Percentiles rank a stretch among this genome's conserved stretches.
Conservation (phyloP, 30 jellyfish, hydroid and myxozoan species). For the Aurelia coerulea region DNA sequence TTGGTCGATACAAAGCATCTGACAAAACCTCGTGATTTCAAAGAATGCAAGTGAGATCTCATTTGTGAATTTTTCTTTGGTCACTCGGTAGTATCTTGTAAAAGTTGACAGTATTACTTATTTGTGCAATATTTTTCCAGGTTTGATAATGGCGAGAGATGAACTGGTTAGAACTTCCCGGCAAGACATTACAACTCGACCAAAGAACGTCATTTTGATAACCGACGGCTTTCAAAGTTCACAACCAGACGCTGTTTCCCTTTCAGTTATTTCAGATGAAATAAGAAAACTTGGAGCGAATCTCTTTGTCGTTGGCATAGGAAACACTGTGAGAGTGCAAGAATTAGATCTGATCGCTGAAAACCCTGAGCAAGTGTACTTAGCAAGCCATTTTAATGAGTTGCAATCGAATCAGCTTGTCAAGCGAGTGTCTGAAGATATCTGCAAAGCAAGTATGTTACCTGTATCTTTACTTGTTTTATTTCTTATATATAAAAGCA, state of each 20-base stretch:
- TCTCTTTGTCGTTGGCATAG: slow-evolving; percentile 45
- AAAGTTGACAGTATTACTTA: too few relatives aligned
- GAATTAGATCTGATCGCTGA: slow-evolving; percentile 46
- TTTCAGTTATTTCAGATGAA: slow-evolving; percentile 30
- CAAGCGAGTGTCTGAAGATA: slow-evolving; percentile 24
- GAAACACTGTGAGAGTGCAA: not conserved
- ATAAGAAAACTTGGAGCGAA: slow-evolving; percentile 59
- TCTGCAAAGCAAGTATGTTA: slow-evolving; percentile 37
- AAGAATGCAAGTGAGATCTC: too few relatives aligned
- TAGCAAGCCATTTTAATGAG: slow-evolving; percentile 58
- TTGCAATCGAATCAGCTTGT: slow-evolving; percentile 25
- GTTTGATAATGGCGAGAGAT: slow-evolving; percentile 39
- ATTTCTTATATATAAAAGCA: not conserved
- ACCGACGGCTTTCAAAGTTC: slow-evolving; percentile 79
- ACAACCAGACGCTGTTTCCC: slow-evolving; percentile 6
- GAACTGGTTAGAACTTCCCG: slow-evolving; percentile 12
- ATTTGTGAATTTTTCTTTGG: too few relatives aligned
- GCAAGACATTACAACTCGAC: slow-evolving; percentile 23
- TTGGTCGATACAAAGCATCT: too few relatives aligned
- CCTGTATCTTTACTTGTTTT: not conserved
- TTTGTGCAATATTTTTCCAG: not conserved
- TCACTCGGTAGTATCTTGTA: too few relatives aligned
- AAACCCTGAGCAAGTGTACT: not conserved
- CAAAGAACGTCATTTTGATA: slow-evolving; percentile 53
- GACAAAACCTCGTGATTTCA: too few relatives aligned